A percentile compares a stretch with the other conserved stretches of the same genome.
Conservation (phyloP, 2,888 invertebrate species). For the Drymonia ruficornis region DNA sequence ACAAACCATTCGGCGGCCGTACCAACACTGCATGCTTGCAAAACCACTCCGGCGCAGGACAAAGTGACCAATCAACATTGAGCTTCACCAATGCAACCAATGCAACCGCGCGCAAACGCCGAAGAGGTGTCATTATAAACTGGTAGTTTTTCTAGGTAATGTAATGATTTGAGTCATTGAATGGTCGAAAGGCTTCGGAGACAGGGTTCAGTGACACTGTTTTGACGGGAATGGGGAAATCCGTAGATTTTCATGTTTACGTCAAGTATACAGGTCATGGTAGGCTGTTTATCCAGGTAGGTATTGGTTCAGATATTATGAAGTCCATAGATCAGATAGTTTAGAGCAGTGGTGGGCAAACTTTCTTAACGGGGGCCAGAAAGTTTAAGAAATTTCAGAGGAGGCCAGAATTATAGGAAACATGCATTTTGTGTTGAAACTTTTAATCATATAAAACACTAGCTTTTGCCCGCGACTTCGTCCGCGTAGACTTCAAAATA, state of each 20-base stretch:
- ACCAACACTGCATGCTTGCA: slow-evolving; percentile 46
- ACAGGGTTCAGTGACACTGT: slow-evolving; percentile 33
- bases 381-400: too few species aligned
- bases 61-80: slow-evolving; percentile 29
- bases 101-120: slow-evolving; percentile 9
- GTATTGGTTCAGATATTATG: too few species aligned
- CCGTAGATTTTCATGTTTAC: slow-evolving; percentile 13
- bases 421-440: too few species aligned
- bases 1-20: slow-evolving; percentile 31
- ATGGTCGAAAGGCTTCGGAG: slow-evolving; percentile 22
- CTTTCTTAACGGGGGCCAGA: too few species aligned
- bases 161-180: slow-evolving; percentile 25
- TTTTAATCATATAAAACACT: too few species aligned
- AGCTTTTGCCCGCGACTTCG: too few species aligned
- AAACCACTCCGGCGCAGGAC: slow-evolving; percentile 49
- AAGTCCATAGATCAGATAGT: too few species aligned
- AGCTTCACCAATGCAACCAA: slow-evolving; percentile 20
- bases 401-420: too few species aligned
- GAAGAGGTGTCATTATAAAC: slow-evolving; percentile 8
- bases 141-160: slow-evolving; percentile 25
- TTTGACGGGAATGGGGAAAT: slow-evolving; percentile 20
- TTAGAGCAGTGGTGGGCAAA: too few species aligned
- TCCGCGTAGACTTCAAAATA: too few species aligned
- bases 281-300: neutral
- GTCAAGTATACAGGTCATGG: slow-evolving; percentile 24